Base-by-base conservation (phyloP, 2,888 invertebrate genomes). In the Mythimna vitellina region DNA sequence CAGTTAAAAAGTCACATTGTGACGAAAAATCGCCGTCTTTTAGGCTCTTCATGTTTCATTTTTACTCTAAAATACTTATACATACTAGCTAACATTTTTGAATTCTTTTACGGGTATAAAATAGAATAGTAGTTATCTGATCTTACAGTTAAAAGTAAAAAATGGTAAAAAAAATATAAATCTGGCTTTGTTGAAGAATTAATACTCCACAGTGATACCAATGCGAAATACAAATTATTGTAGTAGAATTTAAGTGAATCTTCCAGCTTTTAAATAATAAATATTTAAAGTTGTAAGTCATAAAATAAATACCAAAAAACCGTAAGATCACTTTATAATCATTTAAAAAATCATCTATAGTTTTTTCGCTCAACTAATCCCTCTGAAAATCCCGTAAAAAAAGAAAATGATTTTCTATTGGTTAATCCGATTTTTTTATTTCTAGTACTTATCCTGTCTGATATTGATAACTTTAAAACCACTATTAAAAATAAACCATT, bases 1-100 rank as follows among this genome's bases (percentile, higher is more conserved):
- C n/a, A n/a, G 3, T 64, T 65, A 65, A 75, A 74, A 67, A 65
- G 77, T 73, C 78, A 81, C 81, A 78, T 65, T 81, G 68, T 76
- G 70, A 81, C 64, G 46, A 80, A 80, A 65, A 66, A n/a, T 58
- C 58, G 32, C 75, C 76, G 62, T 77, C 63, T 46, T 80, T 76
- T 81, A 78, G 78, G 77, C 69, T 81, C 25, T 61, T 66, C 20
- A 63, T 20, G 62, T 32, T 70, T 65, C 12, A 65, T 64, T 70
- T 46, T 68, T 56, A 32, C 25, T 22, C 25, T 71, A 66, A 49
- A 65, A 64, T 65, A 76, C 46, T 9, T 20, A 46, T 46, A 46
- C 17, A 46, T 46, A 46, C 46, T 46, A n/a, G 53, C 58, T 58
- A 69, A 42, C n/a, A 53, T 10, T 17, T 46, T 53, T 3, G 14